phyloP scores from a whole-genome alignment of 2,888 invertebrate genomes.

The Ophioninae sp. region DNA sequence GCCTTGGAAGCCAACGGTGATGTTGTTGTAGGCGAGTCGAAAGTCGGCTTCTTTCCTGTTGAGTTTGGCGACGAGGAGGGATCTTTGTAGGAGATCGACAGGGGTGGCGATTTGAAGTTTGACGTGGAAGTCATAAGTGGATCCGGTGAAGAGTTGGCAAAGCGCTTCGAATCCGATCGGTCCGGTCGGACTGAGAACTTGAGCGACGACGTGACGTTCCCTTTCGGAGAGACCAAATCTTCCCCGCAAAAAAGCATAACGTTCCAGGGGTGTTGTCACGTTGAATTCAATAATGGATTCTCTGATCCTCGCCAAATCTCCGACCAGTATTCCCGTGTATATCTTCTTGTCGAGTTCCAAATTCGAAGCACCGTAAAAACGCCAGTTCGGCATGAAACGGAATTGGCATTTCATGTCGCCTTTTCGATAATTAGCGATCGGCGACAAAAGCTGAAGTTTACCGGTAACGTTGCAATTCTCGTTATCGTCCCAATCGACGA shows the following conservation, averaged over 20 bases:
- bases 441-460: constrained; percentile 85
- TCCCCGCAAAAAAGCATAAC: constrained; percentile 85
- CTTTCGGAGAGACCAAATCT: constrained; percentile 88
- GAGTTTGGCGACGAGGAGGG: constrained; percentile 87
- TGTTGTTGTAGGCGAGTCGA: constrained; percentile 88
- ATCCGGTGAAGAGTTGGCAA: constrained; percentile 84
- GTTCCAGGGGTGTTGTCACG: constrained; percentile 88
- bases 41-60: constrained; percentile 87
- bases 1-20: constrained; percentile 89
- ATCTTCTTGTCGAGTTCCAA: constrained; percentile 88
- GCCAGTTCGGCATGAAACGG: constrained; percentile 84
- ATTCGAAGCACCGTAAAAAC: constrained; percentile 87
- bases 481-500: constrained; percentile 83
- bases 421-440: constrained; percentile 85
- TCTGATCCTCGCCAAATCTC: constrained; percentile 87
- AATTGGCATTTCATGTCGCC: constrained; percentile 87
- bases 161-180: constrained; percentile 87
- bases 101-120: constrained; percentile 89
- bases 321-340: constrained; percentile 83
- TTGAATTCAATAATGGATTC: constrained; percentile 88
- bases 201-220: constrained; percentile 87
- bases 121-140: constrained; percentile 86
- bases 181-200: constrained; percentile 86
- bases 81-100: constrained; percentile 86
- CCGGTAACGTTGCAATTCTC: constrained; percentile 85